phyloP scores from a whole-genome alignment of 2,888 invertebrate species.

The Agonopterix arenella region DNA sequence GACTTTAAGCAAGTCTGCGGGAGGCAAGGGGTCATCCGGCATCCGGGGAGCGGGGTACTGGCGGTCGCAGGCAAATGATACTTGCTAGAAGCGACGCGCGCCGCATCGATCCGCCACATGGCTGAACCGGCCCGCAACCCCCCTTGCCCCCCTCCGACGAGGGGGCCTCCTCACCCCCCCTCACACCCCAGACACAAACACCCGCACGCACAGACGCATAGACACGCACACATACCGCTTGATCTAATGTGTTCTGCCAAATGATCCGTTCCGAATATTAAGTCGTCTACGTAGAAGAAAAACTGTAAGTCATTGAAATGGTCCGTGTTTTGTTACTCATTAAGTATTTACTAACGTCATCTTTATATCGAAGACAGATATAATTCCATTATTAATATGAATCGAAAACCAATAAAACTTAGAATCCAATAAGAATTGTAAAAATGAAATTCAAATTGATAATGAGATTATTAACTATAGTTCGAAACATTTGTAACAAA shows the following conservation, averaged over 20 bases:
- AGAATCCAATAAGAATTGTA: not conserved
- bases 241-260: conserved; percentile 69
- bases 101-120: conserved; percentile 66
- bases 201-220: conserved; percentile 36
- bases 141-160: conserved; percentile 19
- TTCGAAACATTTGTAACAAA: not conserved
- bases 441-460: not conserved
- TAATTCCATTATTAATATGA: not conserved
- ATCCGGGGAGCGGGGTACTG: conserved; percentile 5
- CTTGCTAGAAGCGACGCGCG: conserved; percentile 45
- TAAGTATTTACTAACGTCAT: not conserved
- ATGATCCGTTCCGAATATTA: conserved; percentile 64
- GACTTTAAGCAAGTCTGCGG: conserved; percentile 20
- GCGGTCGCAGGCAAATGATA: conserved; percentile 68
- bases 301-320: conserved; percentile 33
- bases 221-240: conserved; percentile 20
- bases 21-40: conserved; percentile 31
- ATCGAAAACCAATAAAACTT: not conserved
- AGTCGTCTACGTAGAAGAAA: conserved; percentile 27
- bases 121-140: conserved; percentile 37
- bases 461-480: not conserved
- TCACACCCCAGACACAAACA: conserved; percentile 51
- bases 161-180: conserved; percentile 12
- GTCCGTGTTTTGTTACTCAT: conserved; percentile 11
- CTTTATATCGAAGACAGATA: not conserved